Evolutionary conservation across 2,888 invertebrate genomes (phyloP).

Genomic region (Parnassius smintheus): DNA sequence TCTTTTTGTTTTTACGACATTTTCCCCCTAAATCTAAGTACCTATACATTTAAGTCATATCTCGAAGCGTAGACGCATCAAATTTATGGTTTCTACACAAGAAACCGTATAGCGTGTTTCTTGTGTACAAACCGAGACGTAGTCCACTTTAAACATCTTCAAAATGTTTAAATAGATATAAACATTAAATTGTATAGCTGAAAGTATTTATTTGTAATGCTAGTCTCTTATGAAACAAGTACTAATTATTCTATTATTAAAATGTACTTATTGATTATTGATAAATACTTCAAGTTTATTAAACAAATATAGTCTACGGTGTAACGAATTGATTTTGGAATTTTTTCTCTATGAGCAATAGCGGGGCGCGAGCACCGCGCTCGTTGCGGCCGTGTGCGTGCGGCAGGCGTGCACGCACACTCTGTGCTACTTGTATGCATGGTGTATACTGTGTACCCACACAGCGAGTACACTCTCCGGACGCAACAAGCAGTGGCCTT

Average conservation of each 20-base stretch:
- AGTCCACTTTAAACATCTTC: conserved; percentile 78
- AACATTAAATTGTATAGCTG: conserved; percentile 80
- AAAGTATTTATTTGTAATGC: conserved; percentile 81
- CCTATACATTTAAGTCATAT: conserved; percentile 76
- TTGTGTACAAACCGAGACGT: conserved; percentile 67
- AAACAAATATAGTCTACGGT: conserved; percentile 78
- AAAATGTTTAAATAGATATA: conserved; percentile 77
- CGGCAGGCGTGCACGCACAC: conserved; percentile 10
- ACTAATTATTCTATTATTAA: conserved; percentile 81
- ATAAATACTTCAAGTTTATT: conserved; percentile 81
- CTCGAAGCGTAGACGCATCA: conserved; percentile 77
- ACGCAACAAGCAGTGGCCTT: conserved; percentile 47
- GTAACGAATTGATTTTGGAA: conserved; percentile 78
- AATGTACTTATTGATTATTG: conserved; percentile 81
- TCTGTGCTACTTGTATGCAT: background rate
- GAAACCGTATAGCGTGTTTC: conserved; percentile 55
- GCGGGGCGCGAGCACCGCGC: conserved; percentile 38
- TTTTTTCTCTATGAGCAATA: conserved; percentile 76
- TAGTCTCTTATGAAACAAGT: conserved; percentile 81
- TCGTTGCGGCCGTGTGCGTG: conserved; percentile 17
- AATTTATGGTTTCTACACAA: conserved; percentile 62
- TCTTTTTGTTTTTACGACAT: conserved; percentile 76
- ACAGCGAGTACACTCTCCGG: background rate
- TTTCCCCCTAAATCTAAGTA: conserved; percentile 74
- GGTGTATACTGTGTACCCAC: background rate